Evolutionary conservation across 2,797 vertebrate genomes (phyloP).

Genomic region (Notoglanidium macrostoma): DNA sequence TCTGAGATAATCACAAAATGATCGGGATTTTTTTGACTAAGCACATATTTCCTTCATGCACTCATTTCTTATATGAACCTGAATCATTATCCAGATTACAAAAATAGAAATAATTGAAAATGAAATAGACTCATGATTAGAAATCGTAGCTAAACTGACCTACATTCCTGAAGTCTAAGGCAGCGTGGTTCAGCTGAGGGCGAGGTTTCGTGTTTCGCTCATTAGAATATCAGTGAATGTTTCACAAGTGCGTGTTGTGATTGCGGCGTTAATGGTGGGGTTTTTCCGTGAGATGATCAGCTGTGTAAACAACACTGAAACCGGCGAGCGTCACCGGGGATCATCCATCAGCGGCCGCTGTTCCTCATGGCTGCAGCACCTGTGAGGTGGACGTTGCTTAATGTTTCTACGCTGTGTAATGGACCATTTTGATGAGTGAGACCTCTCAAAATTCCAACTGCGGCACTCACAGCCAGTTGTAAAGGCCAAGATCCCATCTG

Average conservation of each 20-base stretch:
- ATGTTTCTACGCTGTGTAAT: conserved; percentile 59
- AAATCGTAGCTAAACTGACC: too few species aligned
- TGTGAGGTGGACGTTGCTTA: conserved; percentile 50
- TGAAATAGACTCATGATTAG: neutral
- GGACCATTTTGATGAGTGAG: conserved; percentile 63
- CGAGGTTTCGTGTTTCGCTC: neutral
- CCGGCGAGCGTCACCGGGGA: conserved; percentile 44
- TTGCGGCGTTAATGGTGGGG: conserved; percentile 2
- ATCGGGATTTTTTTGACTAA: neutral
- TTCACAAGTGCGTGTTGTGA: neutral
- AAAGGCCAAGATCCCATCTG: conserved; percentile 51
- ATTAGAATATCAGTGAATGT: neutral
- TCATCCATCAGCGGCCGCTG: conserved; percentile 52
- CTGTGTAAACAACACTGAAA: conserved; percentile 44
- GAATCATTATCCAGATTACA: neutral
- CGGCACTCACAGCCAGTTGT: conserved; percentile 41
- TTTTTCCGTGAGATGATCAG: conserved; percentile 29
- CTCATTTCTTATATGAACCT: neutral
- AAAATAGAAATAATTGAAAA: neutral
- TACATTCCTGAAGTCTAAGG: neutral
- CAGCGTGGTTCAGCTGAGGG: neutral
- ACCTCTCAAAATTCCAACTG: conserved; percentile 58
- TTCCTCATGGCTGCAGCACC: conserved; percentile 48
- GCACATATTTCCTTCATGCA: neutral
- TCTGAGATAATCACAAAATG: neutral